A percentile compares a stretch with the other conserved stretches of the same genome.
Evolutionary conservation across 1,140 invertebrate species (phyloP).

Genomic region (Pteromalus puparum): DNA sequence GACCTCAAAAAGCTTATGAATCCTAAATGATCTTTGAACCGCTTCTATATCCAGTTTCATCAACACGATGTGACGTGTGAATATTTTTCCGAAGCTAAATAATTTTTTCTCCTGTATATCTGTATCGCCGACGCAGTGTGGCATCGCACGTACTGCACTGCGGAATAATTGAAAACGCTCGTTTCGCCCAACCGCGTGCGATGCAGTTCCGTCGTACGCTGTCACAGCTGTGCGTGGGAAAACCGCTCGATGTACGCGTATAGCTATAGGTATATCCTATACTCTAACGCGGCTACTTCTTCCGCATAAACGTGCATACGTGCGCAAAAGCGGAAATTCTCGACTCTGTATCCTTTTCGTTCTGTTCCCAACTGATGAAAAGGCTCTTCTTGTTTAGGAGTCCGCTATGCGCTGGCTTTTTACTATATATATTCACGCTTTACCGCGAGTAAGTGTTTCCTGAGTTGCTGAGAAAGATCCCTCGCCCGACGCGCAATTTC

Average conservation of each 20-base stretch:
- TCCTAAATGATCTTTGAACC: background rate
- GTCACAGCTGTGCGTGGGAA: background rate
- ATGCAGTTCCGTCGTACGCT: too few species aligned
- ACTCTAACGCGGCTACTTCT: background rate
- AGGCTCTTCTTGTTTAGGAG: background rate
- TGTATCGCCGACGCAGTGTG: background rate
- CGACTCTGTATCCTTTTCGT: background rate
- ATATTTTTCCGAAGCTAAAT: background rate
- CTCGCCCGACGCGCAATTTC: too few species aligned
- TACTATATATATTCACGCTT: background rate
- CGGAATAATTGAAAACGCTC: background rate
- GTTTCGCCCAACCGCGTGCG: too few species aligned
- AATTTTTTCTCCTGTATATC: background rate
- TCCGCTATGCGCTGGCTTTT: background rate
- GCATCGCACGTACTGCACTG: too few species aligned
- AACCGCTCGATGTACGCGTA: background rate
- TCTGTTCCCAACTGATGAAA: background rate
- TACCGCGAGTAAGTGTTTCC: background rate
- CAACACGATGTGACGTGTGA: too few species aligned
- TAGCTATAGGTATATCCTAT: too few species aligned
- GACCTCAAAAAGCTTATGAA: background rate
- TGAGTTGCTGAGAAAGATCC: too few species aligned
- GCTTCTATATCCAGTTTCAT: background rate
- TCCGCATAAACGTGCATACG: background rate
- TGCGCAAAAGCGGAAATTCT: background rate